These are phyloP conservation scores for Encarsia formosa DNA, from an alignment of 2,888 invertebrate genomes.

Conservation along the genomic window DNA sequence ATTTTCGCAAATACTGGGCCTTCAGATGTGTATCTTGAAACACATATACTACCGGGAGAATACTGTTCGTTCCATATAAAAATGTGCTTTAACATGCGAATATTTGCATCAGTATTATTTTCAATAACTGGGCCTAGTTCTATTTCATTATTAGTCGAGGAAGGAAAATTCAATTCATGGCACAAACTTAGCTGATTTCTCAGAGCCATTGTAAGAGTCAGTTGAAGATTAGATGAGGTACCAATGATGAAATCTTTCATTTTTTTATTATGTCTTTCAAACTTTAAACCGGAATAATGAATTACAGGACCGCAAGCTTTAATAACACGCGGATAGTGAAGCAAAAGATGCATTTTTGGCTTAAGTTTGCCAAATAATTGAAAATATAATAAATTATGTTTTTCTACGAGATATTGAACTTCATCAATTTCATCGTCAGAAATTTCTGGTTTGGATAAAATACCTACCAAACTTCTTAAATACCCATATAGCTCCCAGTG, in stretches of 20 bases:
- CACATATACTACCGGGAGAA: neutral
- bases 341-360: neutral
- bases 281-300: neutral
- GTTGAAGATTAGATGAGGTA: neutral
- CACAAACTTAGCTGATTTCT: neutral
- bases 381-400: neutral
- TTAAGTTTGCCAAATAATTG: neutral
- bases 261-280: neutral
- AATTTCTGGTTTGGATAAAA: neutral
- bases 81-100: neutral
- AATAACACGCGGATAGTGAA: neutral
- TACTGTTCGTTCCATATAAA: neutral
- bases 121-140: neutral
- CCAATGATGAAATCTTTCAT: neutral
- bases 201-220: neutral
- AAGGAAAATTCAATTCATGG: neutral
- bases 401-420: neutral
- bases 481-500: neutral
- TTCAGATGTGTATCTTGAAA: neutral
- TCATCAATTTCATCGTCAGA: neutral
- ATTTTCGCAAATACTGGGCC: neutral
- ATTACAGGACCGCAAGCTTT: neutral
- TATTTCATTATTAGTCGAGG: neutral
- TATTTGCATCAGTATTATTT: neutral
- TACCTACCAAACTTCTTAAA: neutral